Conservation (phyloP, 1,140 invertebrate genomes). For the Yoshiicerus persimilis region DNA sequence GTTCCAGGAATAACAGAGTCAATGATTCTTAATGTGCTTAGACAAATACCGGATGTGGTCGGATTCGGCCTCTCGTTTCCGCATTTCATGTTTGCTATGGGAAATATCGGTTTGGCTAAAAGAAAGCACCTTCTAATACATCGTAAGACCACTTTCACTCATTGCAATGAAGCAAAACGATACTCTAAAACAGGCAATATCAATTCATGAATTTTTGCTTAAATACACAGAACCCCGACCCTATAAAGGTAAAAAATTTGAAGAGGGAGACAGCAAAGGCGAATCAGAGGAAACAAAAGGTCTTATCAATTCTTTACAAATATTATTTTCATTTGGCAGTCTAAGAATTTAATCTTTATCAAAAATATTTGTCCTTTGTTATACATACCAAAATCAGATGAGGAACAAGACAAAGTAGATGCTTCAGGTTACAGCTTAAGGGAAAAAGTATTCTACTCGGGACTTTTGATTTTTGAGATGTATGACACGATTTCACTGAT, state of each 20-base stretch:
- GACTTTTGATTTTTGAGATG: slow-evolving; percentile 41
- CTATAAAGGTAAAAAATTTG: background rate
- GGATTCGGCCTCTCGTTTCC: slow-evolving; percentile 27
- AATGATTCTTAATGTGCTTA: background rate
- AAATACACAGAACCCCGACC: background rate
- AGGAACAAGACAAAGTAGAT: background rate
- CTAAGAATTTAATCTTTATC: background rate
- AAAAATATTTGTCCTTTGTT: background rate
- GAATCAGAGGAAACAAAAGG: no score
- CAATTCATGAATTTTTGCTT: background rate
- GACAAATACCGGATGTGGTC: background rate
- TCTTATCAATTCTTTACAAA: no score
- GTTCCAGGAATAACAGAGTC: background rate
- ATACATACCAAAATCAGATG: background rate
- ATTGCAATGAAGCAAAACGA: background rate
- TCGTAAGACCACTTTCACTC: background rate
- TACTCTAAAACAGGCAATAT: background rate
- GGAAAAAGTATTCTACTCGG: slow-evolving; percentile 40
- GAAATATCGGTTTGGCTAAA: slow-evolving; percentile 16
- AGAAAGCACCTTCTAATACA: slow-evolving; percentile 2
- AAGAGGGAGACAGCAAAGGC: background rate
- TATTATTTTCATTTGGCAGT: no score
- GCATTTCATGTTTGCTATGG: slow-evolving; percentile 41
- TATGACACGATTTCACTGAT: slow-evolving; percentile 36
- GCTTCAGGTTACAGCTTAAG: background rate